phyloP scores from a whole-genome alignment of 2,888 invertebrate genomes.

The Nesidiocoris tenuis region DNA sequence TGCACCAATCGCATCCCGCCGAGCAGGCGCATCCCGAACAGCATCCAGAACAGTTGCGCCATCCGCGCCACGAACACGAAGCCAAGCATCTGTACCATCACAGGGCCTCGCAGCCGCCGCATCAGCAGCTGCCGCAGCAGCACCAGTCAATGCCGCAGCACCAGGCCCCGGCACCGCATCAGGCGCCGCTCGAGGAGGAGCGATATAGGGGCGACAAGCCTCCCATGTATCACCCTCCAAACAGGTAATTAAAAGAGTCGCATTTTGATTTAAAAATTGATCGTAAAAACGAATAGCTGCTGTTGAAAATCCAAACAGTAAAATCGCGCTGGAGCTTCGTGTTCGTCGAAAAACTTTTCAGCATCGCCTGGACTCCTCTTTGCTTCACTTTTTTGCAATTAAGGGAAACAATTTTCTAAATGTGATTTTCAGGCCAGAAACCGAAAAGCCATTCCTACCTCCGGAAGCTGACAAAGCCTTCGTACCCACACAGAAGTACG shows the following conservation, averaged over 20 bases:
- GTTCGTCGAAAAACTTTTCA: too few relatives aligned
- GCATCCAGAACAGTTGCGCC: not conserved
- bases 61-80: not conserved
- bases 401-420: too few relatives aligned
- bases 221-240: conserved; percentile 16
- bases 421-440: conserved; percentile 22
- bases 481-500: conserved; percentile 14
- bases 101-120: not conserved
- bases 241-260: too few relatives aligned
- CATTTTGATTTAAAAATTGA: too few relatives aligned
- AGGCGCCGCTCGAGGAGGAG: not conserved
- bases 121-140: not conserved
- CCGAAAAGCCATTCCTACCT: conserved; percentile 28
- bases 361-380: too few relatives aligned
- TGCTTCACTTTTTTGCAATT: too few relatives aligned
- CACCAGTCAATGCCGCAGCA: not conserved
- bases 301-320: too few relatives aligned
- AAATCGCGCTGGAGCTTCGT: too few relatives aligned
- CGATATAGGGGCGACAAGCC: conserved; percentile 19
- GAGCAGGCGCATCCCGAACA: not conserved
- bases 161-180: not conserved
- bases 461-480: conserved; percentile 24
- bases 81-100: not conserved
- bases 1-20: not conserved
- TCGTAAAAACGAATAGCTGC: too few relatives aligned